These are phyloP conservation scores for Crocuta crocuta DNA, from an alignment of 2,113 vertebrate species.

Conservation along the genomic window DNA sequence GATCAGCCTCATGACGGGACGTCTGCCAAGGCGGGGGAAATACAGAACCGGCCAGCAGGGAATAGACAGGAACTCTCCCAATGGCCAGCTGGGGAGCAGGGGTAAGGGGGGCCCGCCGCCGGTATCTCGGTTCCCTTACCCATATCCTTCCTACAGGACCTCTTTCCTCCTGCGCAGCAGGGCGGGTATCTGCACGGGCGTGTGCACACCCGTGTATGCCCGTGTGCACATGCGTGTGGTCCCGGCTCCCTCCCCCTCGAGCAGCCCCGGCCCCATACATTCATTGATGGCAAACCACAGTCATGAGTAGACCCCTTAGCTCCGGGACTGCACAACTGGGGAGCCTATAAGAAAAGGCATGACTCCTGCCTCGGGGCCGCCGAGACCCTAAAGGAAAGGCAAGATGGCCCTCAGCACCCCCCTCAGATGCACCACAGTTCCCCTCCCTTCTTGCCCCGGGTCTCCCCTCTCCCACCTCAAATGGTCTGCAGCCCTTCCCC, in stretches of 20 bases:
- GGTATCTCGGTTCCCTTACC: too few species aligned
- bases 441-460: too few species aligned
- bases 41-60: background rate
- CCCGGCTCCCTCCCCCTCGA: rapidly evolving
- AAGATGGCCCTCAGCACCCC: background rate
- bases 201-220: rapidly evolving
- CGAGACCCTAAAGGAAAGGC: too few species aligned
- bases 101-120: background rate
- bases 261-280: background rate
- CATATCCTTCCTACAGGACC: background rate
- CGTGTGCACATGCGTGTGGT: rapidly evolving
- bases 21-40: background rate
- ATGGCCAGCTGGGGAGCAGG: background rate
- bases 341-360: background rate
- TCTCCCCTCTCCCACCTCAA: background rate
- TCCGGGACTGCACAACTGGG: rapidly evolving
- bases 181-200: rapidly evolving
- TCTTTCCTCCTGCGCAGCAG: background rate
- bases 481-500: background rate
- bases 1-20: rapidly evolving
- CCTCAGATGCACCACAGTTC: background rate
- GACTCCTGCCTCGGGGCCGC: background rate
- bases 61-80: background rate
- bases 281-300: background rate
- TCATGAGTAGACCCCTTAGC: background rate